Percentiles rank a stretch among this genome's conserved stretches.
phyloP scores from a whole-genome alignment of 2,888 invertebrate genomes.

The Baronia brevicornis region DNA sequence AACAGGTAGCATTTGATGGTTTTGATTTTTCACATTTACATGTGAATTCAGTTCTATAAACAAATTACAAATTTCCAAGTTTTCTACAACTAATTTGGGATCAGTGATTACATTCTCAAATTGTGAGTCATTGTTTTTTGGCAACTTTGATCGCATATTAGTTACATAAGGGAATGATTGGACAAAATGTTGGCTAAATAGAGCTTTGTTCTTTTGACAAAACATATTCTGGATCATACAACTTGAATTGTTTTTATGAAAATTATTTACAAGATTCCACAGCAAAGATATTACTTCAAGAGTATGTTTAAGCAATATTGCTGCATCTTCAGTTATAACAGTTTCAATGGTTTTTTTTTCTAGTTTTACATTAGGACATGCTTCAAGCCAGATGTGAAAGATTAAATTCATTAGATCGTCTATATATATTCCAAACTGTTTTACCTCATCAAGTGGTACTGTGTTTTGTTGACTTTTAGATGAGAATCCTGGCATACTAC shows the following conservation, averaged over 20 bases:
- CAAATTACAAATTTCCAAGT: constrained; percentile 56
- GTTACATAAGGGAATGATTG: constrained; percentile 75
- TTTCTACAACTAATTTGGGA: constrained; percentile 46
- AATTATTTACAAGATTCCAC: constrained; percentile 59
- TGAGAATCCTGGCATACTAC: constrained; percentile 56
- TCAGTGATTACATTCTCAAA: constrained; percentile 51
- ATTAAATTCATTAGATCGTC: constrained; percentile 84
- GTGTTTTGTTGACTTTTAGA: constrained; percentile 47
- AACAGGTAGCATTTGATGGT: constrained; percentile 47
- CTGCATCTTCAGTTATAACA: constrained; percentile 78
- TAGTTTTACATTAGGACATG: constrained; percentile 68
- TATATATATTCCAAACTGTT: constrained; percentile 77
- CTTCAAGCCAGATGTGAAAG: constrained; percentile 90
- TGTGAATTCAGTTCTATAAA: constrained; percentile 65
- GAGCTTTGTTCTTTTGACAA: constrained; percentile 63
- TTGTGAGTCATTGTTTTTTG: constrained; percentile 25
- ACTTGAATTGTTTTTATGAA: constrained; percentile 42
- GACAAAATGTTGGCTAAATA: constrained; percentile 75
- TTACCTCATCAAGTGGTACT: constrained; percentile 50
- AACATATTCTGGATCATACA: constrained; percentile 67
- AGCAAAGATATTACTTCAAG: constrained; percentile 78
- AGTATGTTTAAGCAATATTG: constrained; percentile 77
- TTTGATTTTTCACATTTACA: constrained; percentile 48
- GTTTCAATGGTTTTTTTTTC: constrained; percentile 59
- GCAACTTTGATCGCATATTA: constrained; percentile 46